These are phyloP conservation scores for Lemur catta DNA, from an alignment of 2,797 vertebrate species.

Conservation along the genomic window DNA sequence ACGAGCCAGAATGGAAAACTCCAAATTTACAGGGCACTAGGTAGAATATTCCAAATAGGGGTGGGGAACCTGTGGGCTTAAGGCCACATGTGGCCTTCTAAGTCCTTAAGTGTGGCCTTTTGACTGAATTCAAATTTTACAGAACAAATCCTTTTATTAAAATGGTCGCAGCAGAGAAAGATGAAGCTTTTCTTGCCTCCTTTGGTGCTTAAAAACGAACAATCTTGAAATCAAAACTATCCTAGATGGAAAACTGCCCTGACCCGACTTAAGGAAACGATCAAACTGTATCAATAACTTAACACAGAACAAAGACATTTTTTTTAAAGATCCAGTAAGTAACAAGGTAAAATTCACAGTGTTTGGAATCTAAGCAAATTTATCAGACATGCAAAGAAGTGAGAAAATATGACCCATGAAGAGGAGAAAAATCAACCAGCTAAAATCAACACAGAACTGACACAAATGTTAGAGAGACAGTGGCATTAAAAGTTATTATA, in stretches of 20 bases:
- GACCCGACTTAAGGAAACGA: background rate
- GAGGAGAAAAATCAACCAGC: background rate
- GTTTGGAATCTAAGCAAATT: slow-evolving; percentile 3
- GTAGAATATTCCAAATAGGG: background rate
- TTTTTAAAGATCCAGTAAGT: background rate
- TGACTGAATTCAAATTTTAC: too few species aligned
- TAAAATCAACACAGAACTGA: slow-evolving; percentile 9
- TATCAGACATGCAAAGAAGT: slow-evolving; percentile 21
- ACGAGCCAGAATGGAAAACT: background rate
- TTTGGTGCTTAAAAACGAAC: too few species aligned
- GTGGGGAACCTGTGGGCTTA: too few species aligned
- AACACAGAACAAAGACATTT: background rate
- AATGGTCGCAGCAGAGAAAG: too few species aligned
- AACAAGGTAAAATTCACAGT: slow-evolving; percentile 28
- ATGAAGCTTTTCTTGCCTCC: too few species aligned
- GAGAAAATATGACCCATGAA: background rate
- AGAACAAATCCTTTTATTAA: too few species aligned
- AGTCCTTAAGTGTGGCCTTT: too few species aligned
- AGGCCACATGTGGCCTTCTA: too few species aligned
- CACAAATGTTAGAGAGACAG: background rate
- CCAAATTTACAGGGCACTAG: background rate
- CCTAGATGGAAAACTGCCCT: background rate
- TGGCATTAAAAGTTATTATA: background rate
- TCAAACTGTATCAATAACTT: slow-evolving; percentile 2
- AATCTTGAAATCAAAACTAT: background rate